A percentile compares a stretch with the other conserved stretches of the same genome.
These are phyloP conservation scores for Plecotus auritus DNA, from an alignment of 2,113 vertebrate species.

Conservation along the genomic window DNA sequence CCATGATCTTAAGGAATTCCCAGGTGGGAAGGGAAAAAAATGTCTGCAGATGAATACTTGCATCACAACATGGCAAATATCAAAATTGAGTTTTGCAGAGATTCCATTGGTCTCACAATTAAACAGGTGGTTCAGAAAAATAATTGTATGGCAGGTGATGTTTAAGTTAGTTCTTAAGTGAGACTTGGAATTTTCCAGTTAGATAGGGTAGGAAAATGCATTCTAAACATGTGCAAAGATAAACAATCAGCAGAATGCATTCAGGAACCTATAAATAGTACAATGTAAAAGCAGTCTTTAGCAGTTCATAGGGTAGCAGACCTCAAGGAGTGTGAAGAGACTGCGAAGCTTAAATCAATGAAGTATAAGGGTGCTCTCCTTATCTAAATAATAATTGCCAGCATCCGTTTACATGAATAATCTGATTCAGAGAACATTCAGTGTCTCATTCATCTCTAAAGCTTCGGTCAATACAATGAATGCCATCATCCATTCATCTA, in stretches of 20 bases:
- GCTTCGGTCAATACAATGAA: not conserved
- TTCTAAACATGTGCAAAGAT: not conserved
- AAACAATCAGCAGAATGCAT: not conserved
- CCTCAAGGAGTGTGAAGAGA: not conserved
- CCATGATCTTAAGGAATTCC: not conserved
- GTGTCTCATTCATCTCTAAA: not conserved
- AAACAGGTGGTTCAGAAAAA: not conserved
- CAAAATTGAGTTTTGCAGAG: not conserved
- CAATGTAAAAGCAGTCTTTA: not conserved
- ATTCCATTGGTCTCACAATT: not conserved
- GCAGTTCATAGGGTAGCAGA: not conserved
- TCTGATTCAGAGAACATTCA: not conserved
- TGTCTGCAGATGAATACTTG: not conserved
- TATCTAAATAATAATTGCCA: not conserved
- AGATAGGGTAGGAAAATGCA: not conserved
- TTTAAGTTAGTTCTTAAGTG: not conserved
- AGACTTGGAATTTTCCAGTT: not conserved
- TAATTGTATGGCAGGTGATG: not conserved
- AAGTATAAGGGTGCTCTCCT: not conserved
- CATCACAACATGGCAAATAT: not conserved
- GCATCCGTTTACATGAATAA: not conserved
- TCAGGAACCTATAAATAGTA: not conserved
- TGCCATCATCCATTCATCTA: not conserved
- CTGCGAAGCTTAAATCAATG: not conserved
- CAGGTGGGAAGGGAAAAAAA: not conserved